Evolutionary conservation across 2,888 invertebrate species (phyloP).

Genomic region (Hyposoter dolosus): DNA sequence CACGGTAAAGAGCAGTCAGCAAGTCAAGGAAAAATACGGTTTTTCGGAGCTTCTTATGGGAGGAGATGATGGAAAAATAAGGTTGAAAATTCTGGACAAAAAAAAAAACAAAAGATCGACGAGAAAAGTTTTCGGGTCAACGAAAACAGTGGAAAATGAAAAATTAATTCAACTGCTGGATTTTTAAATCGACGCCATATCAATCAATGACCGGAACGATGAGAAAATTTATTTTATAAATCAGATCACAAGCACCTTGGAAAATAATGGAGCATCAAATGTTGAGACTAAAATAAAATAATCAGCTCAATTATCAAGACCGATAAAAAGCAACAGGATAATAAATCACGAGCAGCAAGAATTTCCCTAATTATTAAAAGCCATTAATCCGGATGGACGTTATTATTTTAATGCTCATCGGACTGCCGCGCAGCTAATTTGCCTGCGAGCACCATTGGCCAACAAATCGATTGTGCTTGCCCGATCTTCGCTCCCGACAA

Average conservation of each 20-base stretch:
- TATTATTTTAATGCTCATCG: slow-evolving; percentile 83
- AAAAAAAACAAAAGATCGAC: slow-evolving; percentile 13
- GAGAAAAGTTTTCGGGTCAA: slow-evolving; percentile 26
- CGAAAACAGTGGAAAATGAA: slow-evolving; percentile 20
- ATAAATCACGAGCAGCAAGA: slow-evolving; percentile 77
- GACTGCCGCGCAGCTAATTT: slow-evolving; percentile 79
- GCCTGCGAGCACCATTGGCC: slow-evolving; percentile 71
- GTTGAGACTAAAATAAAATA: neutral
- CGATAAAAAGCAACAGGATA: slow-evolving; percentile 27
- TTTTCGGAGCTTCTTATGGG: slow-evolving; percentile 29
- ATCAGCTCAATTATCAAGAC: slow-evolving; percentile 31
- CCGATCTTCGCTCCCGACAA: slow-evolving; percentile 62
- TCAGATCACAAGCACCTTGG: neutral
- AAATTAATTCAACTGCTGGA: neutral
- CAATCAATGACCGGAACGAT: neutral
- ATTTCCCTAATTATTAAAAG: slow-evolving; percentile 83
- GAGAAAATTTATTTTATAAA: neutral
- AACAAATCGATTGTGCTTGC: slow-evolving; percentile 80
- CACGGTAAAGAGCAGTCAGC: slow-evolving; percentile 15
- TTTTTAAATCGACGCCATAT: neutral
- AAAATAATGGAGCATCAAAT: neutral
- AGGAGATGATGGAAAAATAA: slow-evolving; percentile 40
- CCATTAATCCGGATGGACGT: slow-evolving; percentile 82
- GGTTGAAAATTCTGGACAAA: slow-evolving; percentile 27
- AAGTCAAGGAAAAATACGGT: slow-evolving; percentile 16